A percentile compares a stretch with the other conserved stretches of the same genome.
These are phyloP conservation scores for Tachystola acroxantha DNA, from an alignment of 2,888 invertebrate species.

Conservation along the genomic window DNA sequence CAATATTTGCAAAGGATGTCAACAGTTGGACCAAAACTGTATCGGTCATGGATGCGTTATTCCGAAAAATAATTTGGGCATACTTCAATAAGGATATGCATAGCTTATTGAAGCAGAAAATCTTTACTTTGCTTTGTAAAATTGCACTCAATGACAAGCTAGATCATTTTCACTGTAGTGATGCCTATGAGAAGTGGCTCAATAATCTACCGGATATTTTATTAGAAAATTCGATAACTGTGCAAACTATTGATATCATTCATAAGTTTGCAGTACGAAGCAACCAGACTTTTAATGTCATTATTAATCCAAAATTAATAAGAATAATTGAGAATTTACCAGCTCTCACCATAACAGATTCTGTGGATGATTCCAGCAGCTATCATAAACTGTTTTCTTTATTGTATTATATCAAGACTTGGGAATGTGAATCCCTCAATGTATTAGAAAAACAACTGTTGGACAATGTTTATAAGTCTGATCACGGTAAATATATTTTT, in stretches of 20 bases:
- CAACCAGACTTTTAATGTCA: slow-evolving; percentile 66
- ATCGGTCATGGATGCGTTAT: slow-evolving; percentile 46
- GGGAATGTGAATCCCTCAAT: slow-evolving; percentile 61
- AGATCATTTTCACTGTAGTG: slow-evolving; percentile 47
- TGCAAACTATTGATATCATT: slow-evolving; percentile 74
- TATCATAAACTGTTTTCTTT: slow-evolving; percentile 75
- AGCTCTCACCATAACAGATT: slow-evolving; percentile 49
- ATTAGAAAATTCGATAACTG: slow-evolving; percentile 62
- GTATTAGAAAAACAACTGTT: slow-evolving; percentile 56
- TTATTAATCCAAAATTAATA: slow-evolving; percentile 56
- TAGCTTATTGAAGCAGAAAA: slow-evolving; percentile 45
- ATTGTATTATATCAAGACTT: slow-evolving; percentile 69
- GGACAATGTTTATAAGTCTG: slow-evolving; percentile 42
- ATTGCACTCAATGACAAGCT: slow-evolving; percentile 62
- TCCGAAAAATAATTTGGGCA: slow-evolving; percentile 53
- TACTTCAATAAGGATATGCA: slow-evolving; percentile 48
- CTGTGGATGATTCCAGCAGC: slow-evolving; percentile 45
- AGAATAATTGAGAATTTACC: slow-evolving; percentile 69
- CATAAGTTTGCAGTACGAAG: slow-evolving; percentile 77
- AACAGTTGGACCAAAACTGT: slow-evolving; percentile 56
- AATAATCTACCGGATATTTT: slow-evolving; percentile 76
- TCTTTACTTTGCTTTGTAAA: slow-evolving; percentile 62
- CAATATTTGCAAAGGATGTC: slow-evolving; percentile 49
- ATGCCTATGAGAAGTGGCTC: slow-evolving; percentile 71
- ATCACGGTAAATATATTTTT: slow-evolving; percentile 57